These are phyloP conservation scores for Phenganax stokvisi DNA, from an alignment of 92 coral and sea anemone species.

Conservation along the genomic window DNA sequence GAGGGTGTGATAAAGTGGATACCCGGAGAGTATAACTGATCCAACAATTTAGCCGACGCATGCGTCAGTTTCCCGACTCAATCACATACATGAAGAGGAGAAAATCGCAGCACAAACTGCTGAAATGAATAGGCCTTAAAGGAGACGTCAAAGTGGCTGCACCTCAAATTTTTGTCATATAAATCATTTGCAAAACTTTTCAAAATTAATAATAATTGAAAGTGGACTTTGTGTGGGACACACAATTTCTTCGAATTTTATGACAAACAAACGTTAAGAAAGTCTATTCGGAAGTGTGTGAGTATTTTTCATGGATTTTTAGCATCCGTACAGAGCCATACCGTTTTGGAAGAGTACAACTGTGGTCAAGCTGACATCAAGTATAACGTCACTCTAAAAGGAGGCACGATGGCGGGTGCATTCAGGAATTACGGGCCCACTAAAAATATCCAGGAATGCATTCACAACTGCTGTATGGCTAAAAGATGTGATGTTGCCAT, in stretches of 20 bases:
- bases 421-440: slow-evolving; percentile 71
- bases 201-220: no score
- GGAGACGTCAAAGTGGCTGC: no score
- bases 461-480: slow-evolving; percentile 80
- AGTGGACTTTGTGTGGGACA: no score
- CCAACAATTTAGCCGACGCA: no score
- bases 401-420: slow-evolving; percentile 77
- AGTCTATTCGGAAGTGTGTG: not conserved
- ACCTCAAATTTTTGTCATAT: no score
- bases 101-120: no score
- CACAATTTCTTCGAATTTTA: not conserved
- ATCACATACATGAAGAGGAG: no score
- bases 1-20: no score
- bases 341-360: slow-evolving; percentile 87
- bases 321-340: slow-evolving; percentile 49
- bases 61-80: no score
- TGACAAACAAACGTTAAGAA: not conserved
- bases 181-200: no score
- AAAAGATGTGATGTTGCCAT: slow-evolving; percentile 92
- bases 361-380: slow-evolving; percentile 87
- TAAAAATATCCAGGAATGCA: slow-evolving; percentile 91
- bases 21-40: no score
- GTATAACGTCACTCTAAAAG: slow-evolving; percentile 76
- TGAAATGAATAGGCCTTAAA: no score
- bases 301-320: not conserved